Evolutionary conservation across 1,140 invertebrate species (phyloP), one percentile per base, ranked within the genome.

Genomic region (Vanessa atalanta): DNA sequence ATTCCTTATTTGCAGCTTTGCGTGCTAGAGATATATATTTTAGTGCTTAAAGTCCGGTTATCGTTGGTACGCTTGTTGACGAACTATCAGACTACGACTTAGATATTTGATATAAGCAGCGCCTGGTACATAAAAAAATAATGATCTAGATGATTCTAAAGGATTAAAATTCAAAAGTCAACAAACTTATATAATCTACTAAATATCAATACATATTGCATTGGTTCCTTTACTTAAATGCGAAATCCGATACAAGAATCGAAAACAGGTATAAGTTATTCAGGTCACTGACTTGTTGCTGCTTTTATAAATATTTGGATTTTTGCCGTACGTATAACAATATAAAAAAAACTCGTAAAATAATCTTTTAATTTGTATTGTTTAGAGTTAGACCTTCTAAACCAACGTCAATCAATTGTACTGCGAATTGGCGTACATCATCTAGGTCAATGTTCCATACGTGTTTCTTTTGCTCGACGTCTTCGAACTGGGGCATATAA

Each of bases 1-100:
- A 75, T 65, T 70, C 72, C 72, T 69, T 75, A 75, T 75, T 75
- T 67, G 74, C 47, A 53, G 47, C 53, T 57, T 72, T 60, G 65
- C 72, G 65, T 68, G 65, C 31, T 50, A 60, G 69, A 63, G 47
- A 50, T 66, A 31, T 31, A 63, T 43, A 47, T 68, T 68, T 51
- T 63, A 72, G 48, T 47, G 53, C 9, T 16, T 20, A 0, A 12
- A 48, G 26, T 61, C 51, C 37, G 47, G 64, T 50, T 60, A n/a
- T 65, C 65, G 16, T 20, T 37, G 63, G 65, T 47, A 37, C 57
- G 23, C 15, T n/a, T 51, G 23, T 61, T 61, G 57, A 61, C 57
- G 26, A 23, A 37, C 26, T 61, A 61, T 37, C 53, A 4, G 16
- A 55, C 53, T 26, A 60, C 51, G 9, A 16, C 26, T 61, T 14